Conservation (phyloP, 2,888 invertebrate species). For the Ligdia adustata region DNA sequence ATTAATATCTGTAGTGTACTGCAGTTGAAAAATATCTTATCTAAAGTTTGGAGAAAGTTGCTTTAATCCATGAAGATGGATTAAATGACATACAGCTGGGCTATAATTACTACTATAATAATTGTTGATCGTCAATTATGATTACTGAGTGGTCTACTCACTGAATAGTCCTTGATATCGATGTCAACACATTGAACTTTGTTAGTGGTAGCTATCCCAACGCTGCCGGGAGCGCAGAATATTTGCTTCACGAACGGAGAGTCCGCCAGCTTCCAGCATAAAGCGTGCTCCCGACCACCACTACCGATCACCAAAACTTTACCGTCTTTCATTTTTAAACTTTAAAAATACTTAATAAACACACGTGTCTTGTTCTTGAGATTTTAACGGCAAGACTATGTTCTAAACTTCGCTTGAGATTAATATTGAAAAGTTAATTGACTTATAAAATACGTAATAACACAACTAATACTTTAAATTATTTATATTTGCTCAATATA, state of each 20-base stretch:
- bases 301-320: constrained; percentile 93
- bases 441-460: neutral
- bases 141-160: too few species aligned
- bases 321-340: constrained; percentile 62
- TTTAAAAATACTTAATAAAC: constrained; percentile 23
- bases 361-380: constrained; percentile 45
- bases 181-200: constrained; percentile 87
- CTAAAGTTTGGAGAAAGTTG: too few species aligned
- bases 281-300: constrained; percentile 98
- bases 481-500: constrained; percentile 4
- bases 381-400: neutral
- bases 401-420: neutral
- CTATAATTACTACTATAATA: too few species aligned
- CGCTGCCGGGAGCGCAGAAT: constrained; percentile 95
- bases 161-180: constrained; percentile 88
- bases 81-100: too few species aligned
- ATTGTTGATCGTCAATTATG: too few species aligned
- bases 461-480: constrained; percentile 1
- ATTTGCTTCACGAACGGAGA: constrained; percentile 88
- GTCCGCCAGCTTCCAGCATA: constrained; percentile 96
- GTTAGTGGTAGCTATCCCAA: constrained; percentile 89
- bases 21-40: too few species aligned
- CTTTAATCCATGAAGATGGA: too few species aligned
- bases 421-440: neutral
- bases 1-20: too few species aligned